Evolutionary conservation across 2,888 invertebrate genomes (phyloP), one percentile per base, ranked within the genome.

Genomic region (Macaria liturata): DNA sequence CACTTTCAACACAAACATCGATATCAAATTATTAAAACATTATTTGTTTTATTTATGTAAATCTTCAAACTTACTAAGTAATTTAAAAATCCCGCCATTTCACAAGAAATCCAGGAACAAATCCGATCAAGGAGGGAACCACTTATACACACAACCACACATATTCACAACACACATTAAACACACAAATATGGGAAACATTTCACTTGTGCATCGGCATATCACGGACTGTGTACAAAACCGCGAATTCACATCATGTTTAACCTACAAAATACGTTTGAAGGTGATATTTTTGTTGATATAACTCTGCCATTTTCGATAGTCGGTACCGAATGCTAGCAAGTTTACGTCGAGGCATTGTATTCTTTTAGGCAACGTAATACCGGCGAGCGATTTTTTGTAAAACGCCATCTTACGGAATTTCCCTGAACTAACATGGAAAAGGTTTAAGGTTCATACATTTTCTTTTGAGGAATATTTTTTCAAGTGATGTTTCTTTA

Each of bases 241-340:
- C 86, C 85, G 86, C 84, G 81, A 87, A 89, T 81, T 83, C 86
- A 75, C 83, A 80, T 83, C 84, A 83, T 86, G 86, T 91, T 89
- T 91, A 91, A 91, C 91, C 91, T 91, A 91, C 91, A 91, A 90
- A 88, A 89, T 84, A 83, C 81, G 76, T 90, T 89, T 91, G 91
- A 91, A 91, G 91, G 91, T 91, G 91, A 91, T 91, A 91, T 86
- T 90, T 88, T 90, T 91, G 91, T 91, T 91, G 91, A 89, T 91
- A 89, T 89, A 78, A 88, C 70, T 62, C 86, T 76, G 65, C 76
- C 71, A 65, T 55, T 64, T 78, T 64, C 49, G 64, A 68, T 78
- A 47, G 69, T 47, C 52, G 56, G 60, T 46, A 54, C 58, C 57
- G 62, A 70, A 71, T 65, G 69, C 72, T 70, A 68, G 59, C 67